These are phyloP conservation scores for Ciconia stormi DNA, from an alignment of 2,113 vertebrate genomes.

Conservation along the genomic window DNA sequence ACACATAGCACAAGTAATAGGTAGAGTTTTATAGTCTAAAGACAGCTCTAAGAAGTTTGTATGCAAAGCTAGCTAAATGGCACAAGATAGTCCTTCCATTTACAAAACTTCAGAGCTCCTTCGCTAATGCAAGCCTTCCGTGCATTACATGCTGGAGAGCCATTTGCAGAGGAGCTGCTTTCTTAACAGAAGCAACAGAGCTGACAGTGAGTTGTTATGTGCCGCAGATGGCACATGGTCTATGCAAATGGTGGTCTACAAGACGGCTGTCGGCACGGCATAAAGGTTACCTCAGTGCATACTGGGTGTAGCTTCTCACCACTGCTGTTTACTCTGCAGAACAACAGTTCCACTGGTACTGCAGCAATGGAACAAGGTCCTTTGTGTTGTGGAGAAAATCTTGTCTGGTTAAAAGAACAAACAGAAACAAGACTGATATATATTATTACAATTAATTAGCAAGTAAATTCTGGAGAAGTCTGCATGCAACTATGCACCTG, in stretches of 20 bases:
- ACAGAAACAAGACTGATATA: background rate
- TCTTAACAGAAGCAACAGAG: background rate
- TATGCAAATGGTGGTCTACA: background rate
- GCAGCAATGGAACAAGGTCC: background rate
- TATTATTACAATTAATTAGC: background rate
- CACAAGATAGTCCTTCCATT: background rate
- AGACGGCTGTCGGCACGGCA: rapidly evolving
- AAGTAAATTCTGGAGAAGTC: background rate
- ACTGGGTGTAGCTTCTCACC: background rate
- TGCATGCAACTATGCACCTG: background rate
- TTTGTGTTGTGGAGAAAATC: background rate
- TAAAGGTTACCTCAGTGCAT: background rate
- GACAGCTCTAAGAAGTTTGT: background rate
- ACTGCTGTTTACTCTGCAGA: background rate
- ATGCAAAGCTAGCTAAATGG: background rate
- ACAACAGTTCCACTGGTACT: background rate
- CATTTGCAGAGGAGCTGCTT: background rate
- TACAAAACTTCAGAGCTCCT: background rate
- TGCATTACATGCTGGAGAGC: rapidly evolving
- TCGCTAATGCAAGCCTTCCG: background rate
- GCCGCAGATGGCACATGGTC: background rate
- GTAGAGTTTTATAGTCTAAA: background rate
- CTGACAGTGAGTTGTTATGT: rapidly evolving
- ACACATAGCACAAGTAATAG: background rate
- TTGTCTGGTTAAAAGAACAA: constrained; percentile 1